Base-by-base conservation (phyloP, 1,140 invertebrate genomes). In the Hycleus cichorii region DNA sequence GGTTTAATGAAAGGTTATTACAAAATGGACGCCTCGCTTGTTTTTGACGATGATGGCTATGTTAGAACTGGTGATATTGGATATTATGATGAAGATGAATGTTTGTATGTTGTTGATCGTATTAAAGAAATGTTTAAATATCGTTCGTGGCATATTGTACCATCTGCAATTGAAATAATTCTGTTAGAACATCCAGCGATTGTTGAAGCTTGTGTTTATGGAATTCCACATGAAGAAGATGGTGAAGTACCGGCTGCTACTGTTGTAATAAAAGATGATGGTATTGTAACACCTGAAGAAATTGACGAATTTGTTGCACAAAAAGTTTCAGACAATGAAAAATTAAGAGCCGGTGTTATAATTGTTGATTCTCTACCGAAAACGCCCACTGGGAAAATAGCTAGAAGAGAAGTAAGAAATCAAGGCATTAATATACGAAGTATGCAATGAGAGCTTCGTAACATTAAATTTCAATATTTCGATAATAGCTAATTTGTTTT, bases 51-150 rank as follows among this genome's bases (percentile, higher is more conserved):
- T 10, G 81, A 89, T 46, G 78, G 76, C 10, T 83, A 76, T 66
- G 74, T 85, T 11, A 77, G 80, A 64, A 87, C 86, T 49, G 86
- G 86, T 32, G 86, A 89, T 66, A 77, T 88, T 39, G 83, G 79
- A 0, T 86, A 83, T 58, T 79, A 82, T 53, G 83, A 88, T 59
- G 74, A 82, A 49, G 76, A 84, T n/a, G 79, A 77, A 0, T 81
- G 77, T 49, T 78, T 88, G 39, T 85, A 76, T 57, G 77, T 89
- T 44, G 77, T 84, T 10, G 86, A 86, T 54, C 72, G 88, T 46
- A 69, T 86, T 26, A 89, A 88, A 60, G 86, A 88, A 66, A 75
- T 89, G 12, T 86, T 89, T 50, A 89, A 89, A 74, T 87, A 83
- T 49, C 77, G 77, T 65, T 77, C 74, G 32, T 68, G 74, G 42